Evolutionary conservation across 2,797 vertebrate species (phyloP).

Genomic region (Enteromius anoplus): DNA sequence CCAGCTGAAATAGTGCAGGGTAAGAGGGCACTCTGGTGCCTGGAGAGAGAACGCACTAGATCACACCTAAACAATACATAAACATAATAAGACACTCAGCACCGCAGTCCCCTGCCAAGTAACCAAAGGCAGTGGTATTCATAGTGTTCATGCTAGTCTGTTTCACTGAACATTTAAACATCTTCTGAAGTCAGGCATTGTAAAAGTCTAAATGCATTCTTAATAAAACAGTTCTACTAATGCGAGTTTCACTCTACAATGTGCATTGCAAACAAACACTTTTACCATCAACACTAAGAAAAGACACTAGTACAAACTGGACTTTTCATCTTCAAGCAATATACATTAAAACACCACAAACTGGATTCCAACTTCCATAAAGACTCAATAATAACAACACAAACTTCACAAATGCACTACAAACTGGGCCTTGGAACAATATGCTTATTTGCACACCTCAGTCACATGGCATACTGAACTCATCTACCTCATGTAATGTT

Average conservation of each 20-base stretch:
- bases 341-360: no score
- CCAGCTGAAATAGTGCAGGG: constrained; percentile 28
- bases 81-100: background rate
- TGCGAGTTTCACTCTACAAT: background rate
- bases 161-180: background rate
- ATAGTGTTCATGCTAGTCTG: background rate
- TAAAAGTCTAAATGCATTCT: background rate
- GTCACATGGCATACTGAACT: no score
- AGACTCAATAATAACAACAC: no score
- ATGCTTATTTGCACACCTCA: no score
- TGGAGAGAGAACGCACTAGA: constrained; percentile 8
- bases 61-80: constrained; percentile 1
- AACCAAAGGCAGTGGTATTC: background rate
- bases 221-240: background rate
- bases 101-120: background rate
- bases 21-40: constrained; percentile 43
- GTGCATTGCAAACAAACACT: no score
- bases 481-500: no score
- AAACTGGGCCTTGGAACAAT: no score
- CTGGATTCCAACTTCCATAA: no score
- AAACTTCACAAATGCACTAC: no score
- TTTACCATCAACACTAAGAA: no score
- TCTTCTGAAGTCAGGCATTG: background rate
- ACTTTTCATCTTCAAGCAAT: no score
- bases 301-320: no score